phyloP scores from a whole-genome alignment of 2,888 invertebrate genomes.

The Andrena marginata region DNA sequence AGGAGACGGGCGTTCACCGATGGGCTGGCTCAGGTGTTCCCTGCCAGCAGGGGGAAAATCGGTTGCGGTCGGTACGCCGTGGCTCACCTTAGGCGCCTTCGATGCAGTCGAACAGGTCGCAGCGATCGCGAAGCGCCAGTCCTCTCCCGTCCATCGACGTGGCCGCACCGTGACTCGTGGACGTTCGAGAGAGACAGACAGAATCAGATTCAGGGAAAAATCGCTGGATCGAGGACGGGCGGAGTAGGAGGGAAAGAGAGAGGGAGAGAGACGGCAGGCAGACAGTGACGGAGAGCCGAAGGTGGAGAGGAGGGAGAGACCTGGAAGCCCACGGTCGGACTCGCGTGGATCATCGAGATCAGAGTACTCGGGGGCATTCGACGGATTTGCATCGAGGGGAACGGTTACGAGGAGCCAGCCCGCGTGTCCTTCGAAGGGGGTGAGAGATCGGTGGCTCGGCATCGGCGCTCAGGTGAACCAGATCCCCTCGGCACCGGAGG shows the following conservation, averaged over 20 bases:
- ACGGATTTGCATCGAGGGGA: constrained; percentile 43
- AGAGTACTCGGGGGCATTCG: constrained; percentile 31
- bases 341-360: constrained; percentile 42
- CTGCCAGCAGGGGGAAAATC: constrained; percentile 61
- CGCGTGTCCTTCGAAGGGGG: constrained; percentile 29
- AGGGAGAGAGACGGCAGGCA: constrained; percentile 1
- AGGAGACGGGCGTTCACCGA: constrained; percentile 64
- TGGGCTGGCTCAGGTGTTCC: constrained; percentile 65
- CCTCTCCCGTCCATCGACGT: constrained; percentile 84
- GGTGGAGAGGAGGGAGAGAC: constrained; percentile 19
- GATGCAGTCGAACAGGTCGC: constrained; percentile 82
- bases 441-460: constrained; percentile 10
- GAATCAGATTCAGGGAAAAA: constrained; percentile 28
- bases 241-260: constrained; percentile 16
- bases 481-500: neutral
- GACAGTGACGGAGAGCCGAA: constrained; percentile 13
- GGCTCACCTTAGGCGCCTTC: constrained; percentile 65
- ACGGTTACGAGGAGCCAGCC: neutral
- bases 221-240: constrained; percentile 28
- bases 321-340: neutral
- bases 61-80: constrained; percentile 60
- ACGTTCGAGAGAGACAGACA: constrained; percentile 69
- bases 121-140: constrained; percentile 82
- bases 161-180: constrained; percentile 82
- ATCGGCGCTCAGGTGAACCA: neutral